Evolutionary conservation across 1,140 invertebrate genomes (phyloP).

Genomic region (Ectropis grisescens): DNA sequence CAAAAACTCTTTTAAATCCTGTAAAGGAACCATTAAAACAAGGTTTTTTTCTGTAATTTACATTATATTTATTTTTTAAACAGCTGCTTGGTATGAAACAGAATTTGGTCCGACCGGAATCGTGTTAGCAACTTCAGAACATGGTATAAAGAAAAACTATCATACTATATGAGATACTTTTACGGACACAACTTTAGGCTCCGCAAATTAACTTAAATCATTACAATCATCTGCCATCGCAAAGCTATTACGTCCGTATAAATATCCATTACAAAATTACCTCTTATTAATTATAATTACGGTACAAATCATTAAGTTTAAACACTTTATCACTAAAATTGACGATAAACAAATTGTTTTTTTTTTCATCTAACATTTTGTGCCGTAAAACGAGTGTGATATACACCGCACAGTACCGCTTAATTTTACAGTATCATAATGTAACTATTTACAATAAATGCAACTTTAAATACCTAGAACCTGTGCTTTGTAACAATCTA

Average conservation of each 20-base stretch:
- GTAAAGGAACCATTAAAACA: no score
- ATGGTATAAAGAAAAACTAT: no score
- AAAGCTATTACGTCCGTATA: no score
- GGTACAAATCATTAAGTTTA: slow-evolving; percentile 42
- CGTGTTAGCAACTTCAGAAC: slow-evolving; percentile 11
- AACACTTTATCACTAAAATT: slow-evolving; percentile 56
- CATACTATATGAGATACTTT: no score
- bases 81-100: slow-evolving; percentile 27
- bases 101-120: slow-evolving; percentile 16
- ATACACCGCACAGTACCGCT: slow-evolving; percentile 52
- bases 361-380: slow-evolving; percentile 61
- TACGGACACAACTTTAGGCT: slow-evolving; percentile 7
- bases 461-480: slow-evolving; percentile 62
- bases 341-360: slow-evolving; percentile 57
- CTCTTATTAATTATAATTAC: slow-evolving; percentile 10
- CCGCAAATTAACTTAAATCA: no score
- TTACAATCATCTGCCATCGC: no score
- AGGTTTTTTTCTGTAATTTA: slow-evolving; percentile 35
- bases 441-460: slow-evolving; percentile 48
- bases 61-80: slow-evolving; percentile 54
- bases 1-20: no score
- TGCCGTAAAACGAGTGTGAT: slow-evolving; percentile 67
- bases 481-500: slow-evolving; percentile 67
- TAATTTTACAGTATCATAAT: slow-evolving; percentile 32
- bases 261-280: slow-evolving; percentile 5